Percentiles rank a stretch among this genome's conserved stretches.
Evolutionary conservation across 2,113 vertebrate species (phyloP).

Genomic region (Heteronetta atricapilla): DNA sequence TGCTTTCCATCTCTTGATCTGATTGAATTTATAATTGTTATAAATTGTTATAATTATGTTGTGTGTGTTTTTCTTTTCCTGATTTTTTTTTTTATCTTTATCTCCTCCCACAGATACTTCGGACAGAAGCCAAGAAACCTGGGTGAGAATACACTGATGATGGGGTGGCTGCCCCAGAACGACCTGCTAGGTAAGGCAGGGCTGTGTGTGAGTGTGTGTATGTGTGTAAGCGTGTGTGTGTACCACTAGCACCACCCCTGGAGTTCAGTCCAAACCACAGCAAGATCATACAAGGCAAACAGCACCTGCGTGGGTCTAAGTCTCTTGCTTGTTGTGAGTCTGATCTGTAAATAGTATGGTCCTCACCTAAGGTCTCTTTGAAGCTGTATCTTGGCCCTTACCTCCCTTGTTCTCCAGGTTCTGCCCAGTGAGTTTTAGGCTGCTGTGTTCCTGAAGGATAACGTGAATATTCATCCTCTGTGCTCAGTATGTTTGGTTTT

Average conservation of each 20-base stretch:
- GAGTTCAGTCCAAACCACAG: constrained; percentile 27
- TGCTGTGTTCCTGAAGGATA: not conserved
- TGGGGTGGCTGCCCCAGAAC: constrained; percentile 70
- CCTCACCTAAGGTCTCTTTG: not conserved
- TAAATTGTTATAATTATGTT: not conserved
- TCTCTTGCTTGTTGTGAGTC: not conserved
- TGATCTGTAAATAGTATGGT: not conserved
- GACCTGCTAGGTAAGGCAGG: constrained; percentile 66
- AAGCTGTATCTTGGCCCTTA: not conserved
- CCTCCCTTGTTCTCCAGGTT: not conserved
- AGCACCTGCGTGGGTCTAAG: not conserved
- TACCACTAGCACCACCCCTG: not conserved
- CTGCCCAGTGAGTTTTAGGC: not conserved
- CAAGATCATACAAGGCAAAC: not conserved
- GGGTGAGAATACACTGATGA: constrained; percentile 61
- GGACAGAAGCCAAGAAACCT: constrained; percentile 65
- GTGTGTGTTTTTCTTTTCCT: not conserved
- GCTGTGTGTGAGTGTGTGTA: not conserved
- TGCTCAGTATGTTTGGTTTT: not conserved
- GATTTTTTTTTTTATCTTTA: not conserved
- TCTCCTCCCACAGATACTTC: constrained; percentile 53
- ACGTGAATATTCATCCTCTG: not conserved
- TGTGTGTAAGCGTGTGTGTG: not conserved
- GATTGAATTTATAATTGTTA: not conserved
- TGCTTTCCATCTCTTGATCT: not conserved